Conservation (phyloP, 2,113 vertebrate genomes). For the Leptobrachium ailaonicum region DNA sequence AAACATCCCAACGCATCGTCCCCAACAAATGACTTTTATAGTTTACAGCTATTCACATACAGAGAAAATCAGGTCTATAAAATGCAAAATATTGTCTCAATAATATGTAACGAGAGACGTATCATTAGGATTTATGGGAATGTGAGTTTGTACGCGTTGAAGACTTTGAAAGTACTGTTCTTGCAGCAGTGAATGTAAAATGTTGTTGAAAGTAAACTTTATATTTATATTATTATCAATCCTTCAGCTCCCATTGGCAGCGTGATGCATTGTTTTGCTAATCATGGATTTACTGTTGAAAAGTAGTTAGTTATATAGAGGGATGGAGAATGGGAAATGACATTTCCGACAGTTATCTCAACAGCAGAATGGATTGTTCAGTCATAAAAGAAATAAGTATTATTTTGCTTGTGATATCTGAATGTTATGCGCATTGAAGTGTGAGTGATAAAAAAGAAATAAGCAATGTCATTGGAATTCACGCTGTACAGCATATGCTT, state of each 20-base stretch:
- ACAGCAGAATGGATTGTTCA: background rate
- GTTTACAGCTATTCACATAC: too few species aligned
- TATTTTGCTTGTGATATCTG: conserved; percentile 3
- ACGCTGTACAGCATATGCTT: background rate
- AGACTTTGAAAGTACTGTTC: too few species aligned
- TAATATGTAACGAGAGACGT: too few species aligned
- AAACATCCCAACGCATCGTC: too few species aligned
- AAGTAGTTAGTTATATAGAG: background rate
- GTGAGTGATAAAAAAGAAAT: background rate
- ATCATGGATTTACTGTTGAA: conserved; percentile 16
- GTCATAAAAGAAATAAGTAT: conserved; percentile 8
- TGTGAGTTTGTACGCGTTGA: too few species aligned
- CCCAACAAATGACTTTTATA: too few species aligned
- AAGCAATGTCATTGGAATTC: background rate
- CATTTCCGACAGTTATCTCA: background rate
- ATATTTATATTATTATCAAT: background rate
- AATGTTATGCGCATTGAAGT: conserved; percentile 3
- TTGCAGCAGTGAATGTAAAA: background rate
- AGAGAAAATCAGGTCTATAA: too few species aligned
- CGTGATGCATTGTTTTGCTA: background rate
- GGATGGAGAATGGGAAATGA: background rate
- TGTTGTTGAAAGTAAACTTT: conserved; percentile 10
- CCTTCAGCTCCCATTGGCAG: background rate
- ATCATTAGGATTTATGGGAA: too few species aligned
- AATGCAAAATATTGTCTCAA: too few species aligned